These are phyloP conservation scores for Muscicapa comitata DNA, from an alignment of 2,797 vertebrate species.

Conservation along the genomic window DNA sequence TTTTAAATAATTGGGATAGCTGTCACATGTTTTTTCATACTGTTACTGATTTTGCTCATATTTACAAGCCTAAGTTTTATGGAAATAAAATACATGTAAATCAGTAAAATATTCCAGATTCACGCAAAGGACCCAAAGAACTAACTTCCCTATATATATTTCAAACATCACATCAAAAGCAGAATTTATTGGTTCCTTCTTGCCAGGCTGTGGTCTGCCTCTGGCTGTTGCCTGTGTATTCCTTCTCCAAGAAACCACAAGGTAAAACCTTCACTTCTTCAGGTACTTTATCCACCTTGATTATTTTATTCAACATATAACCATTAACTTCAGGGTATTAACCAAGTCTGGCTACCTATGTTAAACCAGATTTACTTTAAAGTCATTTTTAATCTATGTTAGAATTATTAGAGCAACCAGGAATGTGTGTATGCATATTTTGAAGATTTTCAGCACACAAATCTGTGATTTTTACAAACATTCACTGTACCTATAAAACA, in stretches of 20 bases:
- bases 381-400: background rate
- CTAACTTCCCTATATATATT: background rate
- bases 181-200: background rate
- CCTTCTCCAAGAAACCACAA: background rate
- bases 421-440: background rate
- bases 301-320: background rate
- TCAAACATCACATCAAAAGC: background rate
- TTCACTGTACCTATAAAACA: background rate
- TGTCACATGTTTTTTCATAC: background rate
- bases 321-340: background rate
- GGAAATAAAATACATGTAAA: background rate
- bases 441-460: background rate
- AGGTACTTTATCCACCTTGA: rapidly evolving
- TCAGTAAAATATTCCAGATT: background rate
- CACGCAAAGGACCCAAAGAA: background rate
- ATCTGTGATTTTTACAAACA: background rate
- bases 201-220: background rate
- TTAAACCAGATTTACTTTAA: background rate
- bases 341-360: background rate
- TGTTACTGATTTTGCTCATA: background rate
- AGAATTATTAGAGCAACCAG: background rate
- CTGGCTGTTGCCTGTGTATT: background rate
- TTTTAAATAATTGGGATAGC: background rate
- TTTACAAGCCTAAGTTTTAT: background rate
- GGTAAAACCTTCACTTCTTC: background rate